Conservation (phyloP, 2,888 invertebrate genomes). For the Liodrosophila aerea region DNA sequence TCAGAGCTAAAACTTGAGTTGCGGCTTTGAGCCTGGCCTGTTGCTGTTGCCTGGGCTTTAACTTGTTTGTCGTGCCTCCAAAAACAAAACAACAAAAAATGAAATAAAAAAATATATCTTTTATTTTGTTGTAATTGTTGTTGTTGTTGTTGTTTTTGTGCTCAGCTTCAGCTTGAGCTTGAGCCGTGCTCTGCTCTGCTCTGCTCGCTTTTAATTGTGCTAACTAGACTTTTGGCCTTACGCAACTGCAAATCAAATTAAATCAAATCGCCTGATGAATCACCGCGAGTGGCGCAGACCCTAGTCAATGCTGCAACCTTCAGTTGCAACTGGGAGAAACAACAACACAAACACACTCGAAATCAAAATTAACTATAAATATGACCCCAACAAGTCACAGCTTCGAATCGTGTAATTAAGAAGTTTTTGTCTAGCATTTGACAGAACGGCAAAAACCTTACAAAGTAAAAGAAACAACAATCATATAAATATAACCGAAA, state of each 20-base stretch:
- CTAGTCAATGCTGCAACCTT: slow-evolving; percentile 53
- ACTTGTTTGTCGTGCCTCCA: slow-evolving; percentile 77
- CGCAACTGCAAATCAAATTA: slow-evolving; percentile 61
- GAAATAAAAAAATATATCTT: neutral
- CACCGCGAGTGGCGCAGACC: slow-evolving; percentile 33
- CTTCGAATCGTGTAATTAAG: slow-evolving; percentile 63
- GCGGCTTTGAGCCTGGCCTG: slow-evolving; percentile 41
- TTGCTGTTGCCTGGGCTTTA: too few species aligned
- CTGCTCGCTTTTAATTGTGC: slow-evolving; percentile 64
- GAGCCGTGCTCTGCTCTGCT: neutral
- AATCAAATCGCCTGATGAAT: slow-evolving; percentile 65
- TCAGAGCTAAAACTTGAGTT: slow-evolving; percentile 51
- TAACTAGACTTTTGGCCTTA: slow-evolving; percentile 64
- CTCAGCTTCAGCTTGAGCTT: slow-evolving; percentile 33
- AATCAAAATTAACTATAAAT: slow-evolving; percentile 19
- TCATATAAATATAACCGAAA: slow-evolving; percentile 19
- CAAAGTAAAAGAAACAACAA: slow-evolving; percentile 23
- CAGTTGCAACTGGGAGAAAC: slow-evolving; percentile 23
- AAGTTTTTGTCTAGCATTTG: slow-evolving; percentile 31
- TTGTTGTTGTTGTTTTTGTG: slow-evolving; percentile 1
- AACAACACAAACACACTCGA: neutral
- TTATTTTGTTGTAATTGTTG: slow-evolving; percentile 4
- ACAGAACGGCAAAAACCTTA: slow-evolving; percentile 49
- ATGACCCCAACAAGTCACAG: slow-evolving; percentile 37
- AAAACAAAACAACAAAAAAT: slow-evolving; percentile 20